phyloP scores from a whole-genome alignment of 2,797 vertebrate species.

The Morus bassanus region DNA sequence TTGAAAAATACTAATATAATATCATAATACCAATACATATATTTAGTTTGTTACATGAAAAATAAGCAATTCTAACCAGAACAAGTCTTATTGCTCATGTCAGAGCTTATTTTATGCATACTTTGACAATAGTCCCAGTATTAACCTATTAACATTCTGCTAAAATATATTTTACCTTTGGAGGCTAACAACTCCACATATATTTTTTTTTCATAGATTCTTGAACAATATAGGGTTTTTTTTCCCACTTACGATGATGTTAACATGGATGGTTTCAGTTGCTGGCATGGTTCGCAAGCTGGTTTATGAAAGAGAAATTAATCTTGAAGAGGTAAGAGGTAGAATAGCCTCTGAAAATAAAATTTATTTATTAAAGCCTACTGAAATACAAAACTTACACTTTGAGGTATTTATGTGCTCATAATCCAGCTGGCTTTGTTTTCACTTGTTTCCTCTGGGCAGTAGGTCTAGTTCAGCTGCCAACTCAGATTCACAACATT shows the following conservation, averaged over 20 bases:
- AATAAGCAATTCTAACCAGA: neutral
- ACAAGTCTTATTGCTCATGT: neutral
- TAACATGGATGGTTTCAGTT: conserved; percentile 75
- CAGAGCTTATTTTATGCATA: neutral
- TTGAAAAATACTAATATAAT: neutral
- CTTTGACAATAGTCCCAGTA: neutral
- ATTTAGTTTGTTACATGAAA: neutral
- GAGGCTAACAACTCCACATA: neutral
- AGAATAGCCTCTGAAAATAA: neutral
- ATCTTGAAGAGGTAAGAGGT: conserved; percentile 72
- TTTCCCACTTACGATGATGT: conserved; percentile 76
- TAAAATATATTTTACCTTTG: neutral
- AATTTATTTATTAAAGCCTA: neutral
- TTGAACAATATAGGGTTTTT: conserved; percentile 74
- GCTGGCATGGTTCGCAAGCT: conserved; percentile 73
- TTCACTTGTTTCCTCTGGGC: neutral
- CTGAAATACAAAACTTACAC: neutral
- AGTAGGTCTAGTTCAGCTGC: neutral
- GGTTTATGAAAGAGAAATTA: conserved; percentile 76
- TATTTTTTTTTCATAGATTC: conserved; percentile 61
- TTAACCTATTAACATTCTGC: neutral
- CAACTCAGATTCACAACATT: neutral
- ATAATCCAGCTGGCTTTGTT: neutral
- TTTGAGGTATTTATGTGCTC: neutral
- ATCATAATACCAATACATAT: neutral